Conservation (phyloP, 2,113 vertebrate species). For the Cichladusa arquata region DNA sequence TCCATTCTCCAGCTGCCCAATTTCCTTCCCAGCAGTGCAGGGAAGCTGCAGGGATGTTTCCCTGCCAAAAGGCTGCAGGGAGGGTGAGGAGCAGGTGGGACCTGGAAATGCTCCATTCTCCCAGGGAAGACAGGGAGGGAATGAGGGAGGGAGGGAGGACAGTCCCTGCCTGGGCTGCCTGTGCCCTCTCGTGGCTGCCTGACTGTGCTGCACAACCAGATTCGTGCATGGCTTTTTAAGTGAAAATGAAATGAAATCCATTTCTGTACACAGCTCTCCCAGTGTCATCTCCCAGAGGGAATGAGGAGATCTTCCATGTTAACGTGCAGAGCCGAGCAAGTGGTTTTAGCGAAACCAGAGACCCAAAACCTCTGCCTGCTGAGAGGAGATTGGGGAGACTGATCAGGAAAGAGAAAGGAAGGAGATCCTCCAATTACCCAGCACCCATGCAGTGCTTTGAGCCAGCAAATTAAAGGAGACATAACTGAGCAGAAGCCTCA, state of each 20-base stretch:
- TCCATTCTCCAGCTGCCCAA: neutral
- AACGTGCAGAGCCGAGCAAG: rapidly evolving
- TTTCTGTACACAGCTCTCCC: neutral
- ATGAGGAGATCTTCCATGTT: neutral
- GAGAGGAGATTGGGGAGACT: neutral
- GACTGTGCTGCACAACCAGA: neutral
- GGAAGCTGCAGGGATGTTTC: neutral
- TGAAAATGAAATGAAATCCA: neutral
- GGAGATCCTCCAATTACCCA: neutral
- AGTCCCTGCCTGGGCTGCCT: neutral
- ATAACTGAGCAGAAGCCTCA: neutral
- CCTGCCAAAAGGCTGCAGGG: neutral
- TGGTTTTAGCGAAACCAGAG: neutral
- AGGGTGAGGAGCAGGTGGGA: neutral
- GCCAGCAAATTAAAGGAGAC: neutral
- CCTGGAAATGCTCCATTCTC: neutral
- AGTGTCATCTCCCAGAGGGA: neutral
- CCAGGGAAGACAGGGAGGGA: no score
- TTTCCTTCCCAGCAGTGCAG: neutral
- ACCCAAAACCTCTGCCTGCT: neutral
- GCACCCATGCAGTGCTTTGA: neutral
- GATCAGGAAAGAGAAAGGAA: neutral
- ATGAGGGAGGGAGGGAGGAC: no score
- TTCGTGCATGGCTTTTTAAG: rapidly evolving
- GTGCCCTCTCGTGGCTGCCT: conserved; percentile 38